phyloP scores from a whole-genome alignment of 1,140 invertebrate genomes.

The Drosophila micromelanica region DNA sequence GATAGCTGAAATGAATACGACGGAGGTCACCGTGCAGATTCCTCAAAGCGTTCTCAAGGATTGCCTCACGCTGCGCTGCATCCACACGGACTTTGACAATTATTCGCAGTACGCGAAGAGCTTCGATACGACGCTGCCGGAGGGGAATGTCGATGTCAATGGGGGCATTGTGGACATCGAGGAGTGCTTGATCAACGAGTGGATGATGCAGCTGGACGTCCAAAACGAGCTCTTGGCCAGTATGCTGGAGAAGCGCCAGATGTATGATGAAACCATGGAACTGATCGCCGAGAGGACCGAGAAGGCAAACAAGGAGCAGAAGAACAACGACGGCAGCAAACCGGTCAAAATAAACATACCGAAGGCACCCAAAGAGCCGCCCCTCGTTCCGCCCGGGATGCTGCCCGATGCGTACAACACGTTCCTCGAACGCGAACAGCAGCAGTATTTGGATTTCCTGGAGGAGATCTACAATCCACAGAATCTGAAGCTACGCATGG shows the following conservation, averaged over 20 bases:
- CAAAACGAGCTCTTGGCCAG: conserved; percentile 40
- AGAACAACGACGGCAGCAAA: conserved; percentile 8
- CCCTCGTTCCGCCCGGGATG: conserved; percentile 26
- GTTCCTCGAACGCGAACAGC: conserved; percentile 58
- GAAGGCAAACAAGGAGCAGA: conserved; percentile 26
- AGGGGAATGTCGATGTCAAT: conserved; percentile 30
- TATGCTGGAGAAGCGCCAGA: conserved; percentile 32
- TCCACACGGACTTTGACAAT: conserved; percentile 62
- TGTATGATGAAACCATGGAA: conserved; percentile 57
- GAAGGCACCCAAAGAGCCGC: conserved; percentile 58
- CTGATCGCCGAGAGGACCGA: conserved; percentile 44
- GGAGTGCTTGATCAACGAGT: conserved; percentile 58
- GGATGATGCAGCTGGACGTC: conserved; percentile 57
- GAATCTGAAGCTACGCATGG: conserved; percentile 26
- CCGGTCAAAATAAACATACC: conserved; percentile 32
- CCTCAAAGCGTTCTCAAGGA: conserved; percentile 55
- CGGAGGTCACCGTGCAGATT: conserved; percentile 48
- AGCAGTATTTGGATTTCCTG: conserved; percentile 52
- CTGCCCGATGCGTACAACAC: conserved; percentile 46
- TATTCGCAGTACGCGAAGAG: conserved; percentile 68
- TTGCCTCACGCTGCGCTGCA: conserved; percentile 65
- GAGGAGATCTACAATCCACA: conserved; percentile 59
- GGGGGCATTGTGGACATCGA: conserved; percentile 61
- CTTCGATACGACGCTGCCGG: conserved; percentile 25
- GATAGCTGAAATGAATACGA: conserved; percentile 41